Evolutionary conservation across 2,888 invertebrate species (phyloP), one percentile per base, ranked within the genome.

Genomic region (Oscheius sp.): DNA sequence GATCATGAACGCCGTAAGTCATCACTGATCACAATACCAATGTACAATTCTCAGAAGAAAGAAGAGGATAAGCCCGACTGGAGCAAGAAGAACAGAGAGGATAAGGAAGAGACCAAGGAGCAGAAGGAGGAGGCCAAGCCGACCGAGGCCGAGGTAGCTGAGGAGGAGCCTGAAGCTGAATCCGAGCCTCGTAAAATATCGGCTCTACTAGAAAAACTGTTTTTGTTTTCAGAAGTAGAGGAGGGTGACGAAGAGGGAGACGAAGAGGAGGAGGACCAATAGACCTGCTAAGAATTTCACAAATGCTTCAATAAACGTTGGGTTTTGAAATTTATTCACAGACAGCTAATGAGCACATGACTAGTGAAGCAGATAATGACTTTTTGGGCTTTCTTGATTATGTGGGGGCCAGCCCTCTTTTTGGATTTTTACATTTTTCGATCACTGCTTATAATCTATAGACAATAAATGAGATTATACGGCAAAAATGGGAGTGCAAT

Each of bases 21-120:
- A 13, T 2, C 21, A 21, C n/a, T 13, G 13, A 21, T 53, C 2
- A 13, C 2, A 53, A 35, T 2, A 35, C 13, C 7, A 13, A 47
- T 58, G 1, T 47, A 3, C 42, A 1, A 32, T 48, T 79, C 80
- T 55, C 73, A 86, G 84, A 83, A 82, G 76, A 86, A 86, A 81
- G 87, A 88, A 79, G 83, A 87, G 63, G 88, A 86, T 76, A 88
- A 88, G 82, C 88, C 88, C 57, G 88, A 88, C 50, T 88, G 88
- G 88, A 84, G 84, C 55, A 87, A 88, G 82, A 80, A 85, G 77
- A 78, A 75, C 58, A 77, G 80, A 74, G 74, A 55, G 42, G 42
- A 29, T 35, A 5, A 21, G 1, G 55, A 79, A 60, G 79, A 48
- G 11, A 73, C 65, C 13, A 75, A 79, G 68, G 62, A 77, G 65